phyloP scores from a whole-genome alignment of 2,113 vertebrate species.

The Phalacrocorax brasilianus region DNA sequence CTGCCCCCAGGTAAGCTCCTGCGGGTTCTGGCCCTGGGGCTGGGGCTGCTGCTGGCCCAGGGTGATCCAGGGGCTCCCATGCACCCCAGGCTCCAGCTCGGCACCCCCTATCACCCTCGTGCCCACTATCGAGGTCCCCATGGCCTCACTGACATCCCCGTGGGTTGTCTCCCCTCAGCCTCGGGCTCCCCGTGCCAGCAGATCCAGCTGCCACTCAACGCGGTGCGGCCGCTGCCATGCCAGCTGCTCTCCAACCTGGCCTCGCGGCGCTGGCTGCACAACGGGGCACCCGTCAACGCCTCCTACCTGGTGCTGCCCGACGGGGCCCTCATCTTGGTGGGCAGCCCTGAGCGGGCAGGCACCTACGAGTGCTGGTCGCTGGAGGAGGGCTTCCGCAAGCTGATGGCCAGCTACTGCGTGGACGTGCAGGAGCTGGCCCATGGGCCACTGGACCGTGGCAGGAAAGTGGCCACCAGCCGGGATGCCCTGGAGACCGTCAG shows the following conservation, averaged over 20 bases:
- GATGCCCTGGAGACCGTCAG: conserved; percentile 39
- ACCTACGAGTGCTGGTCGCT: conserved; percentile 92
- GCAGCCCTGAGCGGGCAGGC: conserved; percentile 78
- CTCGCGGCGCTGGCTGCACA: conserved; percentile 81
- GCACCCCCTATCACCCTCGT: too few species aligned
- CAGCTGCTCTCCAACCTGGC: conserved; percentile 90
- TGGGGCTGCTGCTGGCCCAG: rapidly evolving
- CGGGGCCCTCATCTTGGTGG: conserved; percentile 87
- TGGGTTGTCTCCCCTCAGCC: conserved; percentile 44
- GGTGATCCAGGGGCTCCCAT: rapidly evolving
- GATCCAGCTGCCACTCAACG: conserved; percentile 81
- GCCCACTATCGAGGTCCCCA: rapidly evolving
- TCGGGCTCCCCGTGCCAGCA: conserved; percentile 67
- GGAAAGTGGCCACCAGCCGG: neutral
- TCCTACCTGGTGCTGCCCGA: conserved; percentile 84
- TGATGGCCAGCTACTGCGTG: conserved; percentile 90
- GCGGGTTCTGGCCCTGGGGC: neutral
- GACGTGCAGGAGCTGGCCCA: neutral
- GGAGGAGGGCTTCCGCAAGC: conserved; percentile 87
- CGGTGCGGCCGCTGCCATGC: conserved; percentile 84
- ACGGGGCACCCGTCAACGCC: conserved; percentile 63
- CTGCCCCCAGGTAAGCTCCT: conserved; percentile 58
- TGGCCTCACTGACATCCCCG: rapidly evolving
- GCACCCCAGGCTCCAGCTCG: rapidly evolving
- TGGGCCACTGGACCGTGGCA: rapidly evolving